Evolutionary conservation across 2,888 invertebrate species (phyloP), one percentile per base, ranked within the genome.

Genomic region (Carterocephalus palaemon): DNA sequence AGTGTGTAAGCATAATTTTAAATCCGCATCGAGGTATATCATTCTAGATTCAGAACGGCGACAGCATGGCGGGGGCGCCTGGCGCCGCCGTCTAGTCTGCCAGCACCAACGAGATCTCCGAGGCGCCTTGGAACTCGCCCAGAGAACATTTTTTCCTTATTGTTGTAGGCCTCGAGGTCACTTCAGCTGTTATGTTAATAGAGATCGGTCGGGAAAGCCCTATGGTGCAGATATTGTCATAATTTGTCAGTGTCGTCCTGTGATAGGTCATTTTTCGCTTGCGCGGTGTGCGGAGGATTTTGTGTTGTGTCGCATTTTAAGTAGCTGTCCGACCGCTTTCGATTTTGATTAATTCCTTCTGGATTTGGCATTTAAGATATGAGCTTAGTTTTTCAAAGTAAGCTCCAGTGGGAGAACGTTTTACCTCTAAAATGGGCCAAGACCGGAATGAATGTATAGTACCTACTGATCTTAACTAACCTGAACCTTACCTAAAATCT

Each of bases 61-160:
- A 75, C 79, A 53, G 54, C 20, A 46, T 56, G 77, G 59, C 77
- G 75, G 57, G 61, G 37, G 39, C 23, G 43, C 15, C 20, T 57
- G 84, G 86, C 87, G 85, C 81, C 86, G 85, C 80, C 88, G 85
- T 75, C 81, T 70, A 66, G 87, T 88, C 86, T 88, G 61, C 62
- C 67, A 64, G 64, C 64, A 53, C 54, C 66, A 58, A 59, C 56
- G 26, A 41, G 26, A 40, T 9, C 56, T 60, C 67, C 66, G 54
- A 34, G 68, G 63, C 70, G 72, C 68, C 72, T 84, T 86, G 86
- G 85, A 85, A 71, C 70, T 56, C 60, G 57, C 82, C 85, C 85
- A 86, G 84, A 62, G 65, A 70, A 69, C 63, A 67, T 75, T 84
- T 84, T 84, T 83, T 82, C 72, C 69, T 63, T 72, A 66, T 70